A percentile compares a stretch with the other conserved stretches of the same genome.
Conservation (phyloP, 1,140 invertebrate genomes). For the Drosophila fuyamai region DNA sequence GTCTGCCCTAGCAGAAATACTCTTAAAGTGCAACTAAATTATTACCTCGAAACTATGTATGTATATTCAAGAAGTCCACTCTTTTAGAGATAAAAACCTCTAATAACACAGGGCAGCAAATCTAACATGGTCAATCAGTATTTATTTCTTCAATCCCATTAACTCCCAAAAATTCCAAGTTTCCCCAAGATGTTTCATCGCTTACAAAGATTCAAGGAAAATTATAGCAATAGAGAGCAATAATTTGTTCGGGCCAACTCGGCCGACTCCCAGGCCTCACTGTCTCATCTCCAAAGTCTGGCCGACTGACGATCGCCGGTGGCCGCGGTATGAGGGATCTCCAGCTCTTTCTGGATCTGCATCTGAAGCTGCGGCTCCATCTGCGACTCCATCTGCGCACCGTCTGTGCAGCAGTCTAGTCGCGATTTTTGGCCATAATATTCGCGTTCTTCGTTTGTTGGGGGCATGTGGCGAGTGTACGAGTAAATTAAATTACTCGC, state of each 20-base stretch:
- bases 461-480: slow-evolving; percentile 47
- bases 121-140: slow-evolving; percentile 6
- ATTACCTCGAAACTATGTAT: background rate
- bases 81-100: background rate
- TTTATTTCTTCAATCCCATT: slow-evolving; percentile 19
- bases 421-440: slow-evolving; percentile 51
- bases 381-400: slow-evolving; percentile 12
- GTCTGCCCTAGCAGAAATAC: too few relatives aligned
- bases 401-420: slow-evolving; percentile 35
- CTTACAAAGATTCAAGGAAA: slow-evolving; percentile 18
- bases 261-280: slow-evolving; percentile 21
- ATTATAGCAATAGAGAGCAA: slow-evolving; percentile 25
- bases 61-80: background rate
- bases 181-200: slow-evolving; percentile 13
- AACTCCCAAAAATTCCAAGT: slow-evolving; percentile 2
- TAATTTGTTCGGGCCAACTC: slow-evolving; percentile 32
- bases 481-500: slow-evolving; percentile 72
- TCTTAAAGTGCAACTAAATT: too few relatives aligned
- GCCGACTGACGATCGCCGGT: slow-evolving; percentile 33
- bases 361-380: slow-evolving; percentile 2
- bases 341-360: background rate
- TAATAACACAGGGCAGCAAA: background rate
- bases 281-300: slow-evolving; percentile 43
- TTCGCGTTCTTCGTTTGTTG: slow-evolving; percentile 57
- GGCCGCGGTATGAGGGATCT: slow-evolving; percentile 29